Conservation (phyloP, 1,140 invertebrate species). For the Apis florea region DNA sequence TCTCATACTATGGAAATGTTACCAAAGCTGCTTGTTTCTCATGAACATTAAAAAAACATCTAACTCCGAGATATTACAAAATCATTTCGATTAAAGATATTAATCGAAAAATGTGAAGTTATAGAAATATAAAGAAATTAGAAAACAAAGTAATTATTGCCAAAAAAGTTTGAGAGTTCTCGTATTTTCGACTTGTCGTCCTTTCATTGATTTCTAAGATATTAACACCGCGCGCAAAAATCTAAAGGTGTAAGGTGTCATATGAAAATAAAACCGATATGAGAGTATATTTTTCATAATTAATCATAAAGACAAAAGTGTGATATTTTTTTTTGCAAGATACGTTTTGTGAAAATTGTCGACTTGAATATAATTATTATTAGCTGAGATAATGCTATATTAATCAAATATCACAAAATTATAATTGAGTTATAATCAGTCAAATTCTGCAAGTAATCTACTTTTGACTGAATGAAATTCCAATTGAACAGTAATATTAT, state of each 20-base stretch:
- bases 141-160: not conserved
- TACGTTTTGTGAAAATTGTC: not conserved
- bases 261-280: too few species aligned
- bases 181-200: not conserved
- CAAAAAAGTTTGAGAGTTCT: not conserved
- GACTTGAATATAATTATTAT: not conserved
- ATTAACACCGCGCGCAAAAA: conserved; percentile 26
- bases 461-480: not conserved
- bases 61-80: not conserved
- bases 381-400: not conserved
- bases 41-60: not conserved
- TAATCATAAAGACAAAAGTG: not conserved
- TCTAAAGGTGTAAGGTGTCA: conserved; percentile 1
- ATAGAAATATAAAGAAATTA: not conserved
- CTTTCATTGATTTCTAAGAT: conserved; percentile 45
- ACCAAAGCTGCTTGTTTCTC: conserved; percentile 2
- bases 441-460: conserved; percentile 1
- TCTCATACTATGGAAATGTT: conserved; percentile 53
- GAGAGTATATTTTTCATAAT: not conserved
- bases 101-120: not conserved
- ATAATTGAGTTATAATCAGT: not conserved
- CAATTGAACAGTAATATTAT: not conserved
- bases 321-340: not conserved
- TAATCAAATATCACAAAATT: not conserved
- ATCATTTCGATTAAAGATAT: not conserved